These are phyloP conservation scores for Aphaenogaster floridana DNA, from an alignment of 1,140 invertebrate species.

Conservation along the genomic window DNA sequence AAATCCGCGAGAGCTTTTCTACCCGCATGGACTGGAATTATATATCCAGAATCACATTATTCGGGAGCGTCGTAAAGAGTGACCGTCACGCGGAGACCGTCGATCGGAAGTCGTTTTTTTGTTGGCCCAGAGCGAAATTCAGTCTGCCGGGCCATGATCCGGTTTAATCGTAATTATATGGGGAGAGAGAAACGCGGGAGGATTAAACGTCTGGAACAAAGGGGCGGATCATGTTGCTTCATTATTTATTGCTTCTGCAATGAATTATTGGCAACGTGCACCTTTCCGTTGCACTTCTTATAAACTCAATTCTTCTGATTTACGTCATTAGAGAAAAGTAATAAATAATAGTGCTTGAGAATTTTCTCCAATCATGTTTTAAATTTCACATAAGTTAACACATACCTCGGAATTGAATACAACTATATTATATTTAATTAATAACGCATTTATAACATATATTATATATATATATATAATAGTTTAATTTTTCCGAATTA, in stretches of 20 bases:
- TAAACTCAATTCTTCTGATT: slow-evolving; percentile 47
- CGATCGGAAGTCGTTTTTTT: slow-evolving; percentile 47
- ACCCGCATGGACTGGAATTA: slow-evolving; percentile 66
- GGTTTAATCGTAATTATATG: slow-evolving; percentile 64
- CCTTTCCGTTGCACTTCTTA: slow-evolving; percentile 41
- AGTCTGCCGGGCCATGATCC: slow-evolving; percentile 47
- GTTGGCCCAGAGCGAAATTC: slow-evolving; percentile 46
- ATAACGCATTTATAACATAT: not conserved
- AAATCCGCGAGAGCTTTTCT: slow-evolving; percentile 75
- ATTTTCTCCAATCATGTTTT: not conserved
- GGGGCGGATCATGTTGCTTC: slow-evolving; percentile 54
- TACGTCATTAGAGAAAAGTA: slow-evolving; percentile 4
- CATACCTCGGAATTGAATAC: not conserved
- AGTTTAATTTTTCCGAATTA: not conserved
- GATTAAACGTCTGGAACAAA: slow-evolving; percentile 60
- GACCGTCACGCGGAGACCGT: slow-evolving; percentile 48
- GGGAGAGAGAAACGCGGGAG: slow-evolving; percentile 43
- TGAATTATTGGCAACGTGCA: slow-evolving; percentile 54
- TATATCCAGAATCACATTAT: slow-evolving; percentile 66
- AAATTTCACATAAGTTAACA: not conserved
- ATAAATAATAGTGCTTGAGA: not conserved
- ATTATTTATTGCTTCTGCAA: slow-evolving; percentile 54
- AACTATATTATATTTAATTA: not conserved
- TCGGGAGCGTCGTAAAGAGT: slow-evolving; percentile 60
- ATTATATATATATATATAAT: not conserved